Conservation (phyloP, 1,140 invertebrate species). For the Latrodectus geometricus region DNA sequence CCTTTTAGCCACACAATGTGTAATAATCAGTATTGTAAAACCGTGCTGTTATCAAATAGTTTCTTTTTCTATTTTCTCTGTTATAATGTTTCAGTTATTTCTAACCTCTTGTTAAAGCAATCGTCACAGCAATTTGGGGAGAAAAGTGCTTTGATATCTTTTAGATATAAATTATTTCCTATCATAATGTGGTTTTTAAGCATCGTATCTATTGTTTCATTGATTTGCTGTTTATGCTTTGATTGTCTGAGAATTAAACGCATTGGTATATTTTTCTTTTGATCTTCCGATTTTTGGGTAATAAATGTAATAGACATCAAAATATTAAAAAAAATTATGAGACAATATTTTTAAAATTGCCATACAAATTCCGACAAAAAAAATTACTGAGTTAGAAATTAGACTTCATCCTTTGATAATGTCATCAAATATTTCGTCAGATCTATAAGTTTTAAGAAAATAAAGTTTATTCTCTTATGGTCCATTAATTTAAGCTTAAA, state of each 20-base stretch:
- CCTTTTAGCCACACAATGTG: constrained; percentile 61
- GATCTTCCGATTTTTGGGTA: not conserved
- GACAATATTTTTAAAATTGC: no score
- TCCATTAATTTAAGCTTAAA: no score
- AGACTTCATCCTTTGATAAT: no score
- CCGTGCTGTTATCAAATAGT: constrained; percentile 35
- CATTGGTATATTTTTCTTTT: not conserved
- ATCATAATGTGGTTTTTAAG: constrained; percentile 3
- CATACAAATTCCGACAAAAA: no score
- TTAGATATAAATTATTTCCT: constrained; percentile 17
- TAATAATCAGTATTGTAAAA: constrained; percentile 60
- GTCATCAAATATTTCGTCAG: no score
- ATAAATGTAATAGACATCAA: no score
- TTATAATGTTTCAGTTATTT: constrained; percentile 52
- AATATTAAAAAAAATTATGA: no score
- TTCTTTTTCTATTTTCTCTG: constrained; percentile 18
- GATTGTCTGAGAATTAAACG: not conserved
- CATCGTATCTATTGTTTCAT: constrained; percentile 40
- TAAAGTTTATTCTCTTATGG: no score
- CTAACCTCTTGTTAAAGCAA: constrained; percentile 55
- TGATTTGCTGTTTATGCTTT: not conserved
- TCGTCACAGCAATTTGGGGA: constrained; percentile 43
- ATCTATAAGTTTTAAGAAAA: no score
- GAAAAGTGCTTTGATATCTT: constrained; percentile 9
- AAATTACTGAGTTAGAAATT: no score